A percentile compares a stretch with the other conserved stretches of the same genome.
phyloP scores from a whole-genome alignment of 1,140 invertebrate genomes.

The Panagrolaimus sp. region DNA sequence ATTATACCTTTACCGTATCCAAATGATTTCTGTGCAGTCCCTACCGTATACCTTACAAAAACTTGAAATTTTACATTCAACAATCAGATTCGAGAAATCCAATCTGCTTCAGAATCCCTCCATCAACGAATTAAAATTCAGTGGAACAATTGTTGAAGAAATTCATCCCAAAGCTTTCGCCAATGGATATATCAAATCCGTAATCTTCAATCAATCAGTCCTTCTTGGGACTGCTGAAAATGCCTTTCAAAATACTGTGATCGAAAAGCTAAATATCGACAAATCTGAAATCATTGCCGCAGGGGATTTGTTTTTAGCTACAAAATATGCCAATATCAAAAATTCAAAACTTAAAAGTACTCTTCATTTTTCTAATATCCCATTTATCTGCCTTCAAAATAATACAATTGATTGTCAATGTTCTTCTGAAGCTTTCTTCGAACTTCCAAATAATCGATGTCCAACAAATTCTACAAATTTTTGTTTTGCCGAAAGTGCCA shows the following conservation, averaged over 20 bases:
- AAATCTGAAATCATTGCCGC: conserved; percentile 22
- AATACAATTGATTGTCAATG: conserved; percentile 22
- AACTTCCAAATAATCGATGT: too few species aligned
- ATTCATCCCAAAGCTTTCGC: neutral
- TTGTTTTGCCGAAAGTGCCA: too few species aligned
- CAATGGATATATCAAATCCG: neutral
- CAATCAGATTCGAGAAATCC: neutral
- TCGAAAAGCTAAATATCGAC: conserved; percentile 22
- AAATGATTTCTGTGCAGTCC: neutral
- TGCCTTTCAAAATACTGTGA: conserved; percentile 26
- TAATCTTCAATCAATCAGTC: conserved; percentile 24
- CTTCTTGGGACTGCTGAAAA: conserved; percentile 20
- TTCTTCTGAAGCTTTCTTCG: too few species aligned
- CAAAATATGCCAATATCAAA: conserved; percentile 13
- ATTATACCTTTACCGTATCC: neutral
- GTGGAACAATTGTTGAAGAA: neutral
- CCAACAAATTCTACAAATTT: too few species aligned
- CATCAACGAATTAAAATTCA: neutral
- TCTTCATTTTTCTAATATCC: conserved; percentile 12
- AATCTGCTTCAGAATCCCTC: neutral
- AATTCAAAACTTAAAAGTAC: conserved; percentile 20
- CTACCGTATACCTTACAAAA: neutral
- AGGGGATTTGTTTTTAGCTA: conserved; percentile 25
- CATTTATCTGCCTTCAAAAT: conserved; percentile 25
- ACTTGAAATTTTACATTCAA: neutral